phyloP scores from a whole-genome alignment of 2,797 vertebrate species.

The Gorsachius magnificus region DNA sequence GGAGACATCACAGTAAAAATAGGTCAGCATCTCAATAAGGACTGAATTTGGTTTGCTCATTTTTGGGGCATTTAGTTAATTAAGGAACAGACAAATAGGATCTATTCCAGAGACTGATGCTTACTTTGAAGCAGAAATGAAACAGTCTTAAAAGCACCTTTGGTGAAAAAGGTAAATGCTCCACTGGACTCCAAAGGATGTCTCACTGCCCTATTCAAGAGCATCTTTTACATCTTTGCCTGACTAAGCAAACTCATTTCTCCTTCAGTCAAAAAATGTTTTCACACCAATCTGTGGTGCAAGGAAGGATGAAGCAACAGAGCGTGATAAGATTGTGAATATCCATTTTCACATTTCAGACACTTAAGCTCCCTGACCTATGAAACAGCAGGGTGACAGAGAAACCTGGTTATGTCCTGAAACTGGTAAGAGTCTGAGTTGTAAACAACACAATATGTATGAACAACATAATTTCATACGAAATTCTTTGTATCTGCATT shows the following conservation, averaged over 20 bases:
- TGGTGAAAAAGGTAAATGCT: not conserved
- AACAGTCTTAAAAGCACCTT: not conserved
- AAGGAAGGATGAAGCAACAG: slow-evolving; percentile 17
- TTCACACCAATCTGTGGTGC: slow-evolving; percentile 39
- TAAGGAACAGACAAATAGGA: not conserved
- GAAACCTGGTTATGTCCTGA: not conserved
- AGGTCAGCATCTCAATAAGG: not conserved
- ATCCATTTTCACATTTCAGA: slow-evolving; percentile 49
- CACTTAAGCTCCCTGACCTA: slow-evolving; percentile 2
- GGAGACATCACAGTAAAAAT: not conserved
- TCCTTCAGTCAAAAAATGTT: slow-evolving; percentile 5
- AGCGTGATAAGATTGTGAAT: not conserved
- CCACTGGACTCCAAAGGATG: not conserved
- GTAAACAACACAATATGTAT: not conserved
- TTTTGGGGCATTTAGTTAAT: not conserved
- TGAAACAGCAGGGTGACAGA: not conserved
- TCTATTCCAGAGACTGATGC: not conserved
- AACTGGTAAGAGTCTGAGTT: not conserved
- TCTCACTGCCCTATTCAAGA: not conserved
- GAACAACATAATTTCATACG: not conserved
- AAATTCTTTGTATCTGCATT: not conserved
- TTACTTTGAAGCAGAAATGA: not conserved
- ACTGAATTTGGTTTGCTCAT: not conserved
- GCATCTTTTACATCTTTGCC: not conserved
- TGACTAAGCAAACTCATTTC: not conserved